Evolutionary conservation across 2,113 vertebrate species (phyloP).

Genomic region (Pelecanus crispus): DNA sequence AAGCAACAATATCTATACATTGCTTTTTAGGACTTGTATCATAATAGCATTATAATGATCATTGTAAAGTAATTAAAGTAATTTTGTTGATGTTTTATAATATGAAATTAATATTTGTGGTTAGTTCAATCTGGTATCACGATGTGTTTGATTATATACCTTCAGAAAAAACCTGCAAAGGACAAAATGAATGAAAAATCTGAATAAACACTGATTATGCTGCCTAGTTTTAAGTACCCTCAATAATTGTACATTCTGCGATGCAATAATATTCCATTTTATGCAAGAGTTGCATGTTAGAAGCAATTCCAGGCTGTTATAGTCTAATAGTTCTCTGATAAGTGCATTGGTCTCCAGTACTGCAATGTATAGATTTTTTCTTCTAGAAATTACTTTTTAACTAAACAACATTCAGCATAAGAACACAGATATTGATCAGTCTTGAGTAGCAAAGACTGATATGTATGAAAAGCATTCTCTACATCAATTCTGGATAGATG

Average conservation of each 20-base stretch:
- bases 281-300: neutral
- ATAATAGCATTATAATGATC: neutral
- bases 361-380: neutral
- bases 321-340: neutral
- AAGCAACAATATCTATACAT: neutral
- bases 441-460: neutral
- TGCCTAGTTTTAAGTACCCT: neutral
- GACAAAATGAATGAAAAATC: neutral
- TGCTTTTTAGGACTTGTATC: neutral
- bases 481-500: neutral
- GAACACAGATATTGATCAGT: neutral
- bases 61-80: neutral
- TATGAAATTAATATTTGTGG: neutral
- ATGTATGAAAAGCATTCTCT: neutral
- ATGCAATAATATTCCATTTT: neutral
- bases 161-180: neutral
- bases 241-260: neutral
- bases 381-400: neutral
- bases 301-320: neutral
- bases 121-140: neutral
- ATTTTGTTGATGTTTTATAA: neutral
- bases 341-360: neutral
- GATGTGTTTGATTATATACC: neutral
- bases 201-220: neutral
- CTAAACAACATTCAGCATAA: neutral